phyloP scores from a whole-genome alignment of 2,113 vertebrate species.

The Otus sunia region DNA sequence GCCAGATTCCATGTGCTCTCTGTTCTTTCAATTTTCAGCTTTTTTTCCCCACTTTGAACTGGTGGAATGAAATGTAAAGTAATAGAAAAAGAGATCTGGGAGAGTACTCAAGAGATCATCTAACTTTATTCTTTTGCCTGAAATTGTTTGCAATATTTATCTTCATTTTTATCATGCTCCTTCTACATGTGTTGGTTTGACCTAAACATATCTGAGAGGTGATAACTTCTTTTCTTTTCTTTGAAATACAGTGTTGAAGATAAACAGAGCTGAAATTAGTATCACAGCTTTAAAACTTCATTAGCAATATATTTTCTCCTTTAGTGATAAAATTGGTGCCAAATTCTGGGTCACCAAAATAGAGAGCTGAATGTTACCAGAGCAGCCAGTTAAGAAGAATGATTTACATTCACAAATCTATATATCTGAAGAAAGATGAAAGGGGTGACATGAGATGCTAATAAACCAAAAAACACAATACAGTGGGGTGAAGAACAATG shows the following conservation, averaged over 20 bases:
- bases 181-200: not conserved
- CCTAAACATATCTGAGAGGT: not conserved
- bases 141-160: not conserved
- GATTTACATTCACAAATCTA: not conserved
- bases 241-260: not conserved
- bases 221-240: not conserved
- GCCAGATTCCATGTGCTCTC: not conserved
- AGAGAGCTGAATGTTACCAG: not conserved
- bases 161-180: not conserved
- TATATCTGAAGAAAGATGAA: not conserved
- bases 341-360: not conserved
- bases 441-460: not conserved
- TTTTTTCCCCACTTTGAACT: not conserved
- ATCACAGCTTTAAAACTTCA: not conserved
- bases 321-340: not conserved
- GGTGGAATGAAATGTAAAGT: not conserved
- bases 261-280: not conserved
- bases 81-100: not conserved
- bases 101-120: not conserved
- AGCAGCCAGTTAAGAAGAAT: not conserved
- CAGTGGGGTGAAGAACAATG: fast-evolving
- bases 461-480: not conserved
- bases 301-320: not conserved
- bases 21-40: not conserved
- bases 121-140: not conserved